A percentile compares a stretch with the other conserved stretches of the same genome.
Evolutionary conservation across 1,140 invertebrate genomes (phyloP).

Genomic region (Anthonomus grandis): DNA sequence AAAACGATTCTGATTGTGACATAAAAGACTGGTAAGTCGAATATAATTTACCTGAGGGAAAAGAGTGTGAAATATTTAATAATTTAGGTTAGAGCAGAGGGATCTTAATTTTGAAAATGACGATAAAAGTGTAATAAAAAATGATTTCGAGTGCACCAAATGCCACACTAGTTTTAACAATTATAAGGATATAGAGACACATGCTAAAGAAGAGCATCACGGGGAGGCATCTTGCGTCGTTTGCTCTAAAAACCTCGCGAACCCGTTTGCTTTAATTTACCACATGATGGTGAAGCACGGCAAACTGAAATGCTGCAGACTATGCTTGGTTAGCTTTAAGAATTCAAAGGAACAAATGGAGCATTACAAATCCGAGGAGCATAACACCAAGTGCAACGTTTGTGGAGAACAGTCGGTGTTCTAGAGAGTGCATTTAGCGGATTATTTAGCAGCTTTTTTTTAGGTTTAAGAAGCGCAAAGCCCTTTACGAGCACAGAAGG

Average conservation of each 20-base stretch:
- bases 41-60: too few species aligned
- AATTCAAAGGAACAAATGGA: slow-evolving; percentile 4
- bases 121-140: too few species aligned
- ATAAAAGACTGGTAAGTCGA: too few species aligned
- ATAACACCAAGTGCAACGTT: slow-evolving; percentile 21
- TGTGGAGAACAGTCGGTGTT: slow-evolving; percentile 22
- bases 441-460: neutral
- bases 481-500: slow-evolving; percentile 16
- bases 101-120: too few species aligned
- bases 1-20: too few species aligned
- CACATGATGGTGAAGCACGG: slow-evolving; percentile 26
- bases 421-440: neutral
- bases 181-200: too few species aligned
- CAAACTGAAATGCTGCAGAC: slow-evolving; percentile 16
- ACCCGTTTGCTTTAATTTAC: slow-evolving; percentile 10
- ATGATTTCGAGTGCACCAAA: too few species aligned
- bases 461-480: slow-evolving; percentile 23
- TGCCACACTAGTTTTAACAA: too few species aligned
- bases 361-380: slow-evolving; percentile 25
- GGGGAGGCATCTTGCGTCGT: too few species aligned
- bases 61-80: too few species aligned
- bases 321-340: slow-evolving; percentile 22
- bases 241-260: slow-evolving; percentile 4
- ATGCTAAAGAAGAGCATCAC: too few species aligned
- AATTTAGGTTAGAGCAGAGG: too few species aligned